Conservation (phyloP, 1,140 invertebrate species). For the Caenorhabditis inopinata region DNA sequence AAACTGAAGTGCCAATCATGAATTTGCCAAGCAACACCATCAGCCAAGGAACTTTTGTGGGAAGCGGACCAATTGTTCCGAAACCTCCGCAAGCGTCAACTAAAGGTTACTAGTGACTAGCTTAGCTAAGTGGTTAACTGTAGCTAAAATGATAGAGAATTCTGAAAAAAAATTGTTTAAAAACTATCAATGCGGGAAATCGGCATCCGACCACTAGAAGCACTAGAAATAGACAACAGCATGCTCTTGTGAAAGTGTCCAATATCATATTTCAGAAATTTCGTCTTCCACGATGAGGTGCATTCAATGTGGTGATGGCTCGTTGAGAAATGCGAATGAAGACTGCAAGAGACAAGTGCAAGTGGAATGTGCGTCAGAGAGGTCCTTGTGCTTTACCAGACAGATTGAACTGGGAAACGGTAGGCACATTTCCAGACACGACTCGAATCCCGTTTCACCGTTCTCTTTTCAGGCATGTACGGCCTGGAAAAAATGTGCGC, state of each 20-base stretch:
- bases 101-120: neutral
- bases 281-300: slow-evolving; percentile 35
- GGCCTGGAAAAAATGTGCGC: slow-evolving; percentile 58
- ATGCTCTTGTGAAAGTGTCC: neutral
- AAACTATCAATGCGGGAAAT: too few species aligned
- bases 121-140: too few species aligned
- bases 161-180: too few species aligned
- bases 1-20: neutral
- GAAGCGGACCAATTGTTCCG: neutral
- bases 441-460: too few species aligned
- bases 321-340: slow-evolving; percentile 12
- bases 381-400: slow-evolving; percentile 55
- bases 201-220: too few species aligned
- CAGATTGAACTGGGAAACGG: slow-evolving; percentile 51
- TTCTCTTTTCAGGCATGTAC: slow-evolving; percentile 49
- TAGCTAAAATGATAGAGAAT: too few species aligned
- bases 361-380: slow-evolving; percentile 50
- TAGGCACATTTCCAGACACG: too few species aligned
- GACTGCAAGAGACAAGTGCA: slow-evolving; percentile 38
- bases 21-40: neutral
- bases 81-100: neutral
- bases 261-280: neutral
- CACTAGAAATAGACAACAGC: too few species aligned
- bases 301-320: slow-evolving; percentile 41
- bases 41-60: neutral